phyloP scores from a whole-genome alignment of 2,888 invertebrate genomes.

The Tenthredo notha region DNA sequence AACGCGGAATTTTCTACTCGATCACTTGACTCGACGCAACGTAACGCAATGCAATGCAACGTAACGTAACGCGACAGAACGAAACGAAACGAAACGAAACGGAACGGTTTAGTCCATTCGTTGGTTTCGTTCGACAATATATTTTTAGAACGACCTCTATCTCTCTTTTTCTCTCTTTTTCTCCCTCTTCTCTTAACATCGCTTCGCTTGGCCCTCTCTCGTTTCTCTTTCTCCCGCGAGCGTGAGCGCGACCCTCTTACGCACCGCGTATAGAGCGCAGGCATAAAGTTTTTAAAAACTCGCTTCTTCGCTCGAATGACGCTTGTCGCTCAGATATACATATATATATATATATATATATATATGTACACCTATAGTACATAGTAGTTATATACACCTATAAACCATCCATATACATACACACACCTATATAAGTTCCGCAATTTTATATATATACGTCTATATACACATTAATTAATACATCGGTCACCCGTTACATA shows the following conservation, averaged over 20 bases:
- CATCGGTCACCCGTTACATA: conserved; percentile 1
- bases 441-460: neutral
- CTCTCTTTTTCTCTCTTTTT: neutral
- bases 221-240: neutral
- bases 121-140: conserved; percentile 2
- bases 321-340: neutral
- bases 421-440: neutral
- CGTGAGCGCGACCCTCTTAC: neutral
- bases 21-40: neutral
- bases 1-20: neutral
- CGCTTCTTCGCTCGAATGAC: neutral
- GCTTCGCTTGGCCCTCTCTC: neutral
- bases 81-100: neutral
- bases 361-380: neutral
- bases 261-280: neutral
- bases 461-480: neutral
- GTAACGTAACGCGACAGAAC: neutral
- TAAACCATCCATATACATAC: no score
- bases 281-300: neutral
- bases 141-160: conserved; percentile 26
- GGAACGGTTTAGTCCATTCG: neutral
- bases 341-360: neutral
- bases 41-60: neutral
- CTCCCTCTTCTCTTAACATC: neutral
- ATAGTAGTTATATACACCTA: neutral